Evolutionary conservation across 2,797 vertebrate species (phyloP), one percentile per base, ranked within the genome.

Genomic region (Avahi laniger): DNA sequence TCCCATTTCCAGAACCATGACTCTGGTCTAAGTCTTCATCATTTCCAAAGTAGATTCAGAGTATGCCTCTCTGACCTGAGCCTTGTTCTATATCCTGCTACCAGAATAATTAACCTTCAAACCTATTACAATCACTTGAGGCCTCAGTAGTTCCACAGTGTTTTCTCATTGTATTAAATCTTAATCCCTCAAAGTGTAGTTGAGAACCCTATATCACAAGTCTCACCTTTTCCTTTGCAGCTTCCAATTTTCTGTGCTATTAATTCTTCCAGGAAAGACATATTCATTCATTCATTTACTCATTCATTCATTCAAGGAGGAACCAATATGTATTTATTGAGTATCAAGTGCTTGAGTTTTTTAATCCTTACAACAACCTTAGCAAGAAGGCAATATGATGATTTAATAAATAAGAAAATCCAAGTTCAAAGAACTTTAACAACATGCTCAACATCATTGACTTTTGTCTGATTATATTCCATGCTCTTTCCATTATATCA

Each of bases 241-340:
- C 61, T 92, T 93, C 63, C 24, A 84, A 33, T 96, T 94, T 96
- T 85, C 89, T 86, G 76, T 87, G 15, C 67, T 70, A 57, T 79
- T 43, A 61, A 83, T 72, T 30, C n/a, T 33, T 91, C 46, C 35
- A 85, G 28, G 70, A 91, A 94, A 73, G 59, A 43, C 4, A 80
- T 67, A n/a, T 81, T 93, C 63, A 90, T 84, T 84, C 30, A 84
- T 50, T 89, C 48, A 83, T 30, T 89, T 52, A 84, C 48, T 69
- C 24, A 33, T 84, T 79, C 24, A 43, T 38, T 82, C 30, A 48
- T 90, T 86, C 52, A 94, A 89, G 38, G 72, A 91, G 30, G 43
- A 89, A 82, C 57, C 12, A 50, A 20, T 82, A 69, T 86, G 83
- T 92, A 65, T 78, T 94, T 84, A 79, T 33, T 81, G 67, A 75